Conservation (phyloP, 92 coral and sea anemone genomes). For the Virgularia gustaviana region DNA sequence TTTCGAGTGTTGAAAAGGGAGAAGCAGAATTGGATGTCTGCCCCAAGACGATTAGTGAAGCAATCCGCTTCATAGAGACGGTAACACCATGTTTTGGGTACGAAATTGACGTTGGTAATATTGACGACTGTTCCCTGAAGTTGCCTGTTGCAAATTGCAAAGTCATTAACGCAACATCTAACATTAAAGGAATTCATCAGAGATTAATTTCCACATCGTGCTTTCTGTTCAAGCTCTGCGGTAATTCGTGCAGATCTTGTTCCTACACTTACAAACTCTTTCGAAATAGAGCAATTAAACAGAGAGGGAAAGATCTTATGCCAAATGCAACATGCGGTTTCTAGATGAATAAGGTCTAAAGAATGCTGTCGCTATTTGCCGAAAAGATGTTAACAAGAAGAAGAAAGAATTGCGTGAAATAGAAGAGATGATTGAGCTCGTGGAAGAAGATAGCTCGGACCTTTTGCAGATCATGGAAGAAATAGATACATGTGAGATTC, state of each 20-base stretch:
- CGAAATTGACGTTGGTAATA: background rate
- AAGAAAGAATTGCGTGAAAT: no score
- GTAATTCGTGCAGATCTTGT: constrained; percentile 20
- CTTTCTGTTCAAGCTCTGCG: constrained; percentile 7
- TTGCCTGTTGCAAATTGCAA: constrained; percentile 4
- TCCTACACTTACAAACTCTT: constrained; percentile 13
- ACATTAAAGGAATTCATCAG: constrained; percentile 13
- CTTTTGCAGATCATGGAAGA: constrained; percentile 14
- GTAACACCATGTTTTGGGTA: constrained; percentile 23
- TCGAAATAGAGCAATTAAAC: constrained; percentile 10
- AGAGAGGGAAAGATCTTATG: no score
- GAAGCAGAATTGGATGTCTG: background rate
- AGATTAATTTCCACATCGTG: constrained; percentile 27
- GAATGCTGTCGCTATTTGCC: background rate
- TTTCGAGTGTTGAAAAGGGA: constrained; percentile 5
- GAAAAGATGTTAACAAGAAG: background rate
- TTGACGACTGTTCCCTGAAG: constrained; percentile 3
- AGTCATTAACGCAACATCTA: constrained; percentile 2
- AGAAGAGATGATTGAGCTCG: no score
- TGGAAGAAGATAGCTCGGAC: constrained; percentile 39
- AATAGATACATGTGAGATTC: constrained; percentile 6
- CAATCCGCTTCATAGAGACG: constrained; percentile 7
- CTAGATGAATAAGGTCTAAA: constrained; percentile 3
- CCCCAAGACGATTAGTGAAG: background rate
- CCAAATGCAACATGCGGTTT: constrained; percentile 10